These are phyloP conservation scores for Bombus pyrosoma DNA, from an alignment of 1,140 invertebrate genomes.

Conservation along the genomic window DNA sequence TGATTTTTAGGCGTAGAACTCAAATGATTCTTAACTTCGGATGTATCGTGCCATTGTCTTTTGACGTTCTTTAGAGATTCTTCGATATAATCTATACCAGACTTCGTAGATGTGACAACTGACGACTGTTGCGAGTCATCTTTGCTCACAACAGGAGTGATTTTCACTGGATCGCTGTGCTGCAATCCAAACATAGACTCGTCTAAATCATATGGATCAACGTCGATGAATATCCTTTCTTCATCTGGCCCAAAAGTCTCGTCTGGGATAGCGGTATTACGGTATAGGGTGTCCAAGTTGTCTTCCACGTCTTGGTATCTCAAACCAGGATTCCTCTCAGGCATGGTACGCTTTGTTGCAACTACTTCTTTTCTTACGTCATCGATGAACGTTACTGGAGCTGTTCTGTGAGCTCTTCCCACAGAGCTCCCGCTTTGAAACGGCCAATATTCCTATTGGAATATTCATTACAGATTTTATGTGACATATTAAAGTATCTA, in stretches of 20 bases:
- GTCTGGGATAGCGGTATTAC: slow-evolving; percentile 77
- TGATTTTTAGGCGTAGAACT: slow-evolving; percentile 56
- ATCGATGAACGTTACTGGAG: slow-evolving; percentile 54
- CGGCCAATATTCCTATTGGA: slow-evolving; percentile 80
- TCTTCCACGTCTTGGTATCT: slow-evolving; percentile 69
- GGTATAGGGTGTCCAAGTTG: slow-evolving; percentile 69
- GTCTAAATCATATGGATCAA: slow-evolving; percentile 75
- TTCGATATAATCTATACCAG: slow-evolving; percentile 63
- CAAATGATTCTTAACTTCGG: slow-evolving; percentile 11
- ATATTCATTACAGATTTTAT: not conserved
- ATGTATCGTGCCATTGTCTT: slow-evolving; percentile 52
- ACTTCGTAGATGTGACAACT: not conserved
- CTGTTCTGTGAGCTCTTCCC: slow-evolving; percentile 65
- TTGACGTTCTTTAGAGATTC: slow-evolving; percentile 70
- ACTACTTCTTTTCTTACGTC: slow-evolving; percentile 31
- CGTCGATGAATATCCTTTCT: slow-evolving; percentile 80
- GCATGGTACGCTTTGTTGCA: slow-evolving; percentile 56
- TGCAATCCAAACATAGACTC: slow-evolving; percentile 68
- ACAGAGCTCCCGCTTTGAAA: slow-evolving; percentile 73
- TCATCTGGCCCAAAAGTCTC: slow-evolving; percentile 78
- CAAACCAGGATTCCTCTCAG: slow-evolving; percentile 56
- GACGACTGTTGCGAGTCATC: not conserved
- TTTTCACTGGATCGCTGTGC: slow-evolving; percentile 39
- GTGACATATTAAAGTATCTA: not conserved
- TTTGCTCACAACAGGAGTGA: slow-evolving; percentile 23